Base-by-base conservation (phyloP, 2,797 vertebrate genomes). In the Sardinella longiceps region DNA sequence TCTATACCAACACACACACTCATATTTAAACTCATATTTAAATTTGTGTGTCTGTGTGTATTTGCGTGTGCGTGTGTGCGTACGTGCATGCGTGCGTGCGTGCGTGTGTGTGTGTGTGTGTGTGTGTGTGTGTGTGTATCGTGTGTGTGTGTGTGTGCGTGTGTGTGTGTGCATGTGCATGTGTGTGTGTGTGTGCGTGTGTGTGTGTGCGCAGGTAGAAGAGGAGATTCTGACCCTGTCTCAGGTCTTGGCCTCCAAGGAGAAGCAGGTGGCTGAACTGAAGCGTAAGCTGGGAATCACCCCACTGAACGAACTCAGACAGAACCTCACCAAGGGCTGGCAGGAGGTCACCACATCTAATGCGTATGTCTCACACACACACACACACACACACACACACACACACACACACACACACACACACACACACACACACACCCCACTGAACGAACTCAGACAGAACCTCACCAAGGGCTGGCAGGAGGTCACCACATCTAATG, bases 151-250 rank as follows among this genome's bases (percentile, higher is more conserved):
- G 58, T 25, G 23, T 25, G 3, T 63, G 50, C 11, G n/a, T 48
- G 10, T 25, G 45, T 30, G 39, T 81, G 46, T 77, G 23, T n/a
- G n/a, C n/a, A n/a, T n/a, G n/a, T n/a, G n/a, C n/a, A 63, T 43
- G 46, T 83, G 51, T 66, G 77, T 48, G 23, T 37, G 43, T 86
- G 60, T 63, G 81, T 51, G 23, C 50, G 18, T 25, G 28, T 46
- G n/a, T 51, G 82, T 74, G n/a, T 87, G 80, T 82, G 82, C 81
- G 74, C 80, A 99, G 98, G 97, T 99, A 70, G 98, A 99, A 93
- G 98, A 99, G 84, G 98, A 99, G 89, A 98, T 99, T 84, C 93
- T 94, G 88, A 99, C 98, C 12, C 95, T 99, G 85, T 95, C 97
- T 48, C 98, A 99, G 93, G 98, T 99, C 37, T 93, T 99, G 90